These are phyloP conservation scores for Perizoma flavofasciatum DNA, from an alignment of 2,888 invertebrate genomes.

Conservation along the genomic window DNA sequence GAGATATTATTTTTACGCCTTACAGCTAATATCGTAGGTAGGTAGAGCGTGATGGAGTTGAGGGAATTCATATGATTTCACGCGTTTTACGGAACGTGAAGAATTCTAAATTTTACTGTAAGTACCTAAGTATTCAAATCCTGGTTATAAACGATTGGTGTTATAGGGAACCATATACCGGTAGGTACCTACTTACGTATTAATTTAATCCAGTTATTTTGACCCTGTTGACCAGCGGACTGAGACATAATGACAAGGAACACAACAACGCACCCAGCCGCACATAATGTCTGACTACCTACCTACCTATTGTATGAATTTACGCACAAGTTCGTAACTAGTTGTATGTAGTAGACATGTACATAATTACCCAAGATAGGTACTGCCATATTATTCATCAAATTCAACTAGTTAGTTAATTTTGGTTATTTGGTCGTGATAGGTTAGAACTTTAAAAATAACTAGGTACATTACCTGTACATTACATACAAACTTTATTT, in stretches of 20 bases:
- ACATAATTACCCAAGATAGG: too few relatives aligned
- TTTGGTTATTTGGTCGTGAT: too few relatives aligned
- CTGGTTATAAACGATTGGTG: too few relatives aligned
- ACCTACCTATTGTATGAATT: slow-evolving; percentile 27
- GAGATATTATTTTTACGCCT: slow-evolving; percentile 63
- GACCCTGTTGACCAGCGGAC: slow-evolving; percentile 65
- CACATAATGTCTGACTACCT: slow-evolving; percentile 18
- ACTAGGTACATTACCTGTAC: too few relatives aligned
- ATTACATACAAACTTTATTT: too few relatives aligned
- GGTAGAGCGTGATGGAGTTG: slow-evolving; percentile 21
- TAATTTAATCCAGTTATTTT: slow-evolving; percentile 56
- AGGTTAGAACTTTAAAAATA: too few relatives aligned
- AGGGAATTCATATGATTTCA: slow-evolving; percentile 26
- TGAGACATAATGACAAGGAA: slow-evolving; percentile 47
- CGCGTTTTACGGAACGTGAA: not conserved
- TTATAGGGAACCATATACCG: too few relatives aligned
- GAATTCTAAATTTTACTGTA: not conserved
- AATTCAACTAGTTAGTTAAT: too few relatives aligned
- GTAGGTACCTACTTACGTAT: slow-evolving; percentile 43
- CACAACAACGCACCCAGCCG: slow-evolving; percentile 43
- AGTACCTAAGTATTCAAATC: not conserved
- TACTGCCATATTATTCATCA: too few relatives aligned
- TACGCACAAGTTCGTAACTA: slow-evolving; percentile 5
- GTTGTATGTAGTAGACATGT: not conserved
- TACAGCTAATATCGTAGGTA: slow-evolving; percentile 45